Conservation (phyloP, 2,113 vertebrate genomes). For the Vanacampus margaritifer region DNA sequence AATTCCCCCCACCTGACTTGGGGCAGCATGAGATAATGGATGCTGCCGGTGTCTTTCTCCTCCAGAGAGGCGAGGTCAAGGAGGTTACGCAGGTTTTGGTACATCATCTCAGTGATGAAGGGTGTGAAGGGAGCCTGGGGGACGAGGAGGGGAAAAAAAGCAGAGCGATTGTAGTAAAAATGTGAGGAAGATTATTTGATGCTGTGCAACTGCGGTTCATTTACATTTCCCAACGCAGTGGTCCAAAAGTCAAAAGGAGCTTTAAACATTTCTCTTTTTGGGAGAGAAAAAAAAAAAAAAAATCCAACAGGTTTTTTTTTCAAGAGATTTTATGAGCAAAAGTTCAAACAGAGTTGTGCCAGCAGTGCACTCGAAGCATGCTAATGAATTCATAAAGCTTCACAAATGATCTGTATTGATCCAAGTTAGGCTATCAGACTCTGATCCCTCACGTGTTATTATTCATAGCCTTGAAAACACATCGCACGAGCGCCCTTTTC, state of each 20-base stretch:
- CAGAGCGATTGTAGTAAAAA: conserved; percentile 12
- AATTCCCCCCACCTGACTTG: conserved; percentile 79
- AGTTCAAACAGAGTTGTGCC: conserved; percentile 39
- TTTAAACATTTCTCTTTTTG: conserved; percentile 3
- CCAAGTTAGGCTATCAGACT: conserved; percentile 32
- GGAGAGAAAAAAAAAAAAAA: not conserved
- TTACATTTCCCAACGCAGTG: conserved; percentile 34
- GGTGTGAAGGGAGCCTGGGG: conserved; percentile 93
- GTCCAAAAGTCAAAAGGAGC: conserved; percentile 25
- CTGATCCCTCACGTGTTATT: conserved; percentile 46
- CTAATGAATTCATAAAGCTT: conserved; percentile 44
- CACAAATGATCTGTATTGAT: conserved; percentile 46
- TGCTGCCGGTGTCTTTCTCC: conserved; percentile 87
- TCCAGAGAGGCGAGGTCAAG: conserved; percentile 82
- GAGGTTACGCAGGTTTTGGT: conserved; percentile 90
- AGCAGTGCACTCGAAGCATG: conserved; percentile 16
- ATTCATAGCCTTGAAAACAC: conserved; percentile 42
- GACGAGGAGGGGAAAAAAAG: conserved; percentile 25
- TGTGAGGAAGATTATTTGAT: conserved; percentile 21
- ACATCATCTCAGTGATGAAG: conserved; percentile 98
- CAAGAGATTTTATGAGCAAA: conserved; percentile 12
- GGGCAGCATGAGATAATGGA: conserved; percentile 98
- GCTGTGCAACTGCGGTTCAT: conserved; percentile 21
- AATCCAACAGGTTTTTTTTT: conserved; percentile 4
- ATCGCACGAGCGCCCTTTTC: conserved; percentile 14